These are phyloP conservation scores for Cossypha caffra DNA, from an alignment of 2,797 vertebrate species.

Conservation along the genomic window DNA sequence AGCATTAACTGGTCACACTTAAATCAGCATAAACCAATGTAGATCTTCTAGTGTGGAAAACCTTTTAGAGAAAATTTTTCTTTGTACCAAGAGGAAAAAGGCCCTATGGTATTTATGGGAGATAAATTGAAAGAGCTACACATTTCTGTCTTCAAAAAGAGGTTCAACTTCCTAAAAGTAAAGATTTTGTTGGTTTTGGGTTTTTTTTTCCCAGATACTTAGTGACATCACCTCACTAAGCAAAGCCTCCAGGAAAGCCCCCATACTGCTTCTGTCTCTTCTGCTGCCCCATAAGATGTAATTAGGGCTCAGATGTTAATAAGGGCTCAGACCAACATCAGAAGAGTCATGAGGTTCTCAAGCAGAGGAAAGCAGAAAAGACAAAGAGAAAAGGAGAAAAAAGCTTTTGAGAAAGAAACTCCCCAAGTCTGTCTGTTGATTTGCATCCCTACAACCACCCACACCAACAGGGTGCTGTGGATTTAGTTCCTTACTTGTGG, in stretches of 20 bases:
- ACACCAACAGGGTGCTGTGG: fast-evolving
- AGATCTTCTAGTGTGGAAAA: neutral
- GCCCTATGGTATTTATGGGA: neutral
- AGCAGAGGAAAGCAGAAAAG: neutral
- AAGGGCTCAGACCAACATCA: neutral
- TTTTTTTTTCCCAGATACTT: neutral
- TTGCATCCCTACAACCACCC: neutral
- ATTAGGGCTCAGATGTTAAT: neutral
- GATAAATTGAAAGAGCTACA: neutral
- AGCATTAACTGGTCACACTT: neutral
- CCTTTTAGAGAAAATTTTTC: neutral
- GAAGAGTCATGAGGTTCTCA: fast-evolving
- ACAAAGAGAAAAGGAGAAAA: neutral
- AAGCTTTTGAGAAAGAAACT: neutral
- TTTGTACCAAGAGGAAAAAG: neutral
- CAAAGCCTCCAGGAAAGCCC: neutral
- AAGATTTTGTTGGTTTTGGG: neutral
- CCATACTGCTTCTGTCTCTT: neutral
- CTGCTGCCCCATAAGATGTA: neutral
- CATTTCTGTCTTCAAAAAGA: neutral
- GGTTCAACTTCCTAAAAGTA: neutral
- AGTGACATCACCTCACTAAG: fast-evolving
- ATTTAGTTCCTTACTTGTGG: neutral
- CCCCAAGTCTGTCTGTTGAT: fast-evolving
- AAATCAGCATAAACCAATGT: neutral